Evolutionary conservation across 2,888 invertebrate genomes (phyloP).

Genomic region (Amblyjoppa fuscipennis): DNA sequence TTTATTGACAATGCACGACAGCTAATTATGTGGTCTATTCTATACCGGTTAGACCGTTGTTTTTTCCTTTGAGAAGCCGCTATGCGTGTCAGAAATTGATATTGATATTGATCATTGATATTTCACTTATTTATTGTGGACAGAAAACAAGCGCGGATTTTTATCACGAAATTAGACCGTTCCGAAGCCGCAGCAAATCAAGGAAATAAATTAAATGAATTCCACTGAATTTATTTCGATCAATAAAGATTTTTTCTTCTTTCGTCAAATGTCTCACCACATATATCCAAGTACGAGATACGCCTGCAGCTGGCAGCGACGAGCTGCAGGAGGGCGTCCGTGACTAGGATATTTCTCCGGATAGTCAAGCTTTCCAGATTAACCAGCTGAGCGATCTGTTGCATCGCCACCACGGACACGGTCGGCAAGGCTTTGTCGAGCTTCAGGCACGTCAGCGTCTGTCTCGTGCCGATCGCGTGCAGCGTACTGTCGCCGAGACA

Average conservation of each 20-base stretch:
- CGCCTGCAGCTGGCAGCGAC: conserved; percentile 83
- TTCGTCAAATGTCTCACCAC: conserved; percentile 28
- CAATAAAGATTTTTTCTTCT: neutral
- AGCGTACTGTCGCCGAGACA: conserved; percentile 74
- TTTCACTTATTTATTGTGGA: too few relatives aligned
- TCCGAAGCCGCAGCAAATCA: too few relatives aligned
- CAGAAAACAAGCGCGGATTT: too few relatives aligned
- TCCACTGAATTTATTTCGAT: neutral
- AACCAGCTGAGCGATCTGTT: conserved; percentile 84
- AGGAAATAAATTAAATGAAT: neutral
- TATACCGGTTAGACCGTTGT: too few relatives aligned
- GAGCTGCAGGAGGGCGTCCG: conserved; percentile 86
- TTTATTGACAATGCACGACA: too few relatives aligned
- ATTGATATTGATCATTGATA: too few relatives aligned
- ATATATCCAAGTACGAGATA: conserved; percentile 76
- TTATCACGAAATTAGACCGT: too few relatives aligned
- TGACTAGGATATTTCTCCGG: conserved; percentile 85
- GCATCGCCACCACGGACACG: conserved; percentile 79
- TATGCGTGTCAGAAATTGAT: too few relatives aligned
- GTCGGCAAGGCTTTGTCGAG: conserved; percentile 79
- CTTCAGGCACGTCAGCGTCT: conserved; percentile 74
- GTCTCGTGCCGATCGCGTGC: conserved; percentile 73
- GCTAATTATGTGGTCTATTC: too few relatives aligned
- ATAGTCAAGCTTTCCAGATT: conserved; percentile 86
- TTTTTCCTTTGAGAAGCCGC: too few relatives aligned